phyloP scores from a whole-genome alignment of 2,797 vertebrate genomes.

The Triplophysa yarkandensis region DNA sequence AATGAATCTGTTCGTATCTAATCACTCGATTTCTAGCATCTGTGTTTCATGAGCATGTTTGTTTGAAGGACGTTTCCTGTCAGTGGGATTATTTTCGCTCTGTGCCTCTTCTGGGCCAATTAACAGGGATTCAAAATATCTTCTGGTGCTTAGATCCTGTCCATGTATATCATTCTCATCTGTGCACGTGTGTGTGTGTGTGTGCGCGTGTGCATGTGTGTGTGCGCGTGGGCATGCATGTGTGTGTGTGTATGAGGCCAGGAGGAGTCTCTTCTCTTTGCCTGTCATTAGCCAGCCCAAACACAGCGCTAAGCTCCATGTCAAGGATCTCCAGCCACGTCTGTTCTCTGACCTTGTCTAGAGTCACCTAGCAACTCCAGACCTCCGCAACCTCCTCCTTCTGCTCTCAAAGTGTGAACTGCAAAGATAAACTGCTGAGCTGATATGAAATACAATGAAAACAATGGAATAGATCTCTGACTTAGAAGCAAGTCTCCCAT shows the following conservation, averaged over 20 bases:
- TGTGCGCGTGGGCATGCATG: constrained; percentile 52
- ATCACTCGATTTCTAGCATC: constrained; percentile 17
- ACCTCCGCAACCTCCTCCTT: constrained; percentile 11
- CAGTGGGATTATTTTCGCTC: constrained; percentile 69
- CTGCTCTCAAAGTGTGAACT: constrained; percentile 13
- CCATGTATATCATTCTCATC: constrained; percentile 68
- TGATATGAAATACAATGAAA: constrained; percentile 2
- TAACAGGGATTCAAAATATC: constrained; percentile 69
- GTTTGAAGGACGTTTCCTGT: constrained; percentile 60
- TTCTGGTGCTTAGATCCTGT: constrained; percentile 60
- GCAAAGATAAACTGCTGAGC: constrained; percentile 31
- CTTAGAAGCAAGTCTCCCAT: neutral
- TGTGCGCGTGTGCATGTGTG: constrained; percentile 48
- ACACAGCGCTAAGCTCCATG: constrained; percentile 27
- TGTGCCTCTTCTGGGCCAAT: constrained; percentile 71
- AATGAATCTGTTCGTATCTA: constrained; percentile 16
- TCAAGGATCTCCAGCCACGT: constrained; percentile 37
- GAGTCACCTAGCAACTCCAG: constrained; percentile 38
- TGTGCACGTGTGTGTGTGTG: constrained; percentile 38
- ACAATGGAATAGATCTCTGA: neutral
- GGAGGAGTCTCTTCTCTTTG: constrained; percentile 66
- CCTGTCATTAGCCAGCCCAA: constrained; percentile 53
- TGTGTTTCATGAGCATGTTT: constrained; percentile 37
- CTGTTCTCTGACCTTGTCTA: constrained; percentile 39
- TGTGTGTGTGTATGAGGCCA: constrained; percentile 59